Percentiles rank a stretch among this genome's conserved stretches.
Conservation (phyloP, 2,113 vertebrate species). For the Oryzias celebensis region DNA sequence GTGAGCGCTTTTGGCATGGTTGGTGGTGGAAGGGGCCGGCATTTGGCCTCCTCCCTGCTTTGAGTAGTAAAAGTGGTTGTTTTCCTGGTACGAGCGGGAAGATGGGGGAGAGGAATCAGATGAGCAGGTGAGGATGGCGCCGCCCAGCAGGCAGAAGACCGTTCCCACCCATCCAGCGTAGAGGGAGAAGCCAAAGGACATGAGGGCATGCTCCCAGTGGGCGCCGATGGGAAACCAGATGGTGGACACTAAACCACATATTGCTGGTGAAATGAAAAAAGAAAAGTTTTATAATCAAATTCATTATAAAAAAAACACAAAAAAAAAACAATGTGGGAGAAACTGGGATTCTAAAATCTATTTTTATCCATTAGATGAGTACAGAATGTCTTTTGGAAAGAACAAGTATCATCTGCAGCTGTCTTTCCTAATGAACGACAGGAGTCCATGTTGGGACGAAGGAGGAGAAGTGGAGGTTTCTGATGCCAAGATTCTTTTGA, state of each 20-base stretch:
- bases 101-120: slow-evolving; percentile 78
- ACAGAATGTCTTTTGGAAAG: no score
- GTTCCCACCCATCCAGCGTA: slow-evolving; percentile 93
- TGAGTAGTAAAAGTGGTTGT: slow-evolving; percentile 94
- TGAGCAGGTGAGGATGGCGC: slow-evolving; percentile 84
- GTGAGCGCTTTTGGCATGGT: slow-evolving; percentile 95
- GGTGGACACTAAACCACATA: slow-evolving; percentile 87
- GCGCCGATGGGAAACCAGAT: slow-evolving; percentile 95
- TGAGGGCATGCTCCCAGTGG: slow-evolving; percentile 84
- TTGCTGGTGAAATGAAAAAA: slow-evolving; percentile 71
- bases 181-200: slow-evolving; percentile 94
- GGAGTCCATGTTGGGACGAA: no score
- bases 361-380: no score
- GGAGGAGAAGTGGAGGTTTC: no score
- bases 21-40: slow-evolving; percentile 69
- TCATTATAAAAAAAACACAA: background rate
- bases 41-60: slow-evolving; percentile 76
- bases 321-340: background rate
- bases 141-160: slow-evolving; percentile 86
- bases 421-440: no score
- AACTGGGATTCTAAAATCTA: background rate
- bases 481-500: no score
- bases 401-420: no score
- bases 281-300: background rate
- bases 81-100: slow-evolving; percentile 82